Conservation (phyloP, 2,797 vertebrate species). For the Parauchenoglanis ngamensis region DNA sequence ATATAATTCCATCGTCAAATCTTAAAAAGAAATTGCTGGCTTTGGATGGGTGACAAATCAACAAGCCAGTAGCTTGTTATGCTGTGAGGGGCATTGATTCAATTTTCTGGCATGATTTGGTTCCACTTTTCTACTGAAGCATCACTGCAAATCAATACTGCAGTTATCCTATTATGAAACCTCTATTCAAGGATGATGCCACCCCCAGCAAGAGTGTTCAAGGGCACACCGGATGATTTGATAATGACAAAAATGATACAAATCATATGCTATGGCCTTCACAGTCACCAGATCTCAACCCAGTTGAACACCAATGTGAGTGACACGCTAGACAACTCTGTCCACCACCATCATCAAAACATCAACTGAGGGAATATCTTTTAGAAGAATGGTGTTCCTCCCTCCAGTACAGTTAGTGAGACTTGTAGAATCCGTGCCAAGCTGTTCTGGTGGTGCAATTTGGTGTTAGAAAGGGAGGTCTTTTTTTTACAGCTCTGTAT, state of each 20-base stretch:
- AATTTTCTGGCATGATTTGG: background rate
- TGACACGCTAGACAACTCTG: background rate
- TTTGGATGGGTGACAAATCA: background rate
- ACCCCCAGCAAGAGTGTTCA: background rate
- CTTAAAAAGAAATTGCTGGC: background rate
- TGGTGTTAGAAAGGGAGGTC: conserved; percentile 5
- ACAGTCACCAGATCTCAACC: background rate
- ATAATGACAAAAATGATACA: background rate
- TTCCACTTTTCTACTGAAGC: background rate
- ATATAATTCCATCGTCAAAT: background rate
- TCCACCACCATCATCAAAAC: background rate
- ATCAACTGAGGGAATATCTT: background rate
- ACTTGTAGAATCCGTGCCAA: background rate
- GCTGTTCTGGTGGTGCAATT: background rate
- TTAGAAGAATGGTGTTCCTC: background rate
- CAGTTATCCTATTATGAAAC: background rate
- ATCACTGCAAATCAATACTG: background rate
- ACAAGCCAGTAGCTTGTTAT: background rate
- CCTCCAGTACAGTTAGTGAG: background rate
- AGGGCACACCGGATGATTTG: background rate
- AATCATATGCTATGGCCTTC: background rate
- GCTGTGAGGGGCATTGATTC: background rate
- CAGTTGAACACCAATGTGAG: background rate
- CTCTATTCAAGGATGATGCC: background rate
- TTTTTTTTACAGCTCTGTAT: conserved; percentile 23